These are phyloP conservation scores for Xanthia icteritia DNA, from an alignment of 2,888 invertebrate species.

Conservation along the genomic window DNA sequence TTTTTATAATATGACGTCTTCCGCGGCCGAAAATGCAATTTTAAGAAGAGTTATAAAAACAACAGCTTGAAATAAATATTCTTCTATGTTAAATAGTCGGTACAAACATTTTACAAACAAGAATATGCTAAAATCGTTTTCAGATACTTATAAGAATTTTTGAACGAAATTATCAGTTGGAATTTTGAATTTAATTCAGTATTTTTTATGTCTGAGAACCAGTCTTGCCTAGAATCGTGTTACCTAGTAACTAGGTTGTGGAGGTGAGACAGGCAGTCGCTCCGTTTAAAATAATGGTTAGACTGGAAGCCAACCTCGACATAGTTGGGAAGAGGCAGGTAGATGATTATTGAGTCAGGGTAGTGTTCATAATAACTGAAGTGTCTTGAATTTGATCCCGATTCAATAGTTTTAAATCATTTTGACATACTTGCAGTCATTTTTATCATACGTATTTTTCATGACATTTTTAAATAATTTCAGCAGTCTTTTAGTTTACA, in stretches of 20 bases:
- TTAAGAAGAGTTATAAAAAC: constrained; percentile 30
- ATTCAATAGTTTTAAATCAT: no score
- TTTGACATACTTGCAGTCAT: constrained; percentile 13
- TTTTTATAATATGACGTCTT: constrained; percentile 2
- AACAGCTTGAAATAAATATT: not conserved
- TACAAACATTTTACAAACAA: constrained; percentile 14
- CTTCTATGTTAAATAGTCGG: not conserved
- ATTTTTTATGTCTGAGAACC: not conserved
- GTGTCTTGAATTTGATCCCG: no score
- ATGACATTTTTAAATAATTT: constrained; percentile 10
- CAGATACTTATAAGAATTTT: constrained; percentile 23
- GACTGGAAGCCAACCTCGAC: not conserved
- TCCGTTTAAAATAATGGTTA: not conserved
- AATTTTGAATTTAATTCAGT: constrained; percentile 26
- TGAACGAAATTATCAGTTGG: constrained; percentile 23
- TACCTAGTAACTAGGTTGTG: no score
- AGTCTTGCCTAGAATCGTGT: no score
- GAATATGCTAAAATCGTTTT: constrained; percentile 15
- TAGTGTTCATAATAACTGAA: not conserved
- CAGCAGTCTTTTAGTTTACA: not conserved
- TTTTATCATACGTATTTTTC: not conserved
- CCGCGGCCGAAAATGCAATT: not conserved
- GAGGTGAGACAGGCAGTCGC: not conserved
- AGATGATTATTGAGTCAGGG: not conserved
- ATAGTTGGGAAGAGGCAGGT: no score